These are phyloP conservation scores for Melanostigma gelatinosum DNA, from an alignment of 2,113 vertebrate species.

Conservation along the genomic window DNA sequence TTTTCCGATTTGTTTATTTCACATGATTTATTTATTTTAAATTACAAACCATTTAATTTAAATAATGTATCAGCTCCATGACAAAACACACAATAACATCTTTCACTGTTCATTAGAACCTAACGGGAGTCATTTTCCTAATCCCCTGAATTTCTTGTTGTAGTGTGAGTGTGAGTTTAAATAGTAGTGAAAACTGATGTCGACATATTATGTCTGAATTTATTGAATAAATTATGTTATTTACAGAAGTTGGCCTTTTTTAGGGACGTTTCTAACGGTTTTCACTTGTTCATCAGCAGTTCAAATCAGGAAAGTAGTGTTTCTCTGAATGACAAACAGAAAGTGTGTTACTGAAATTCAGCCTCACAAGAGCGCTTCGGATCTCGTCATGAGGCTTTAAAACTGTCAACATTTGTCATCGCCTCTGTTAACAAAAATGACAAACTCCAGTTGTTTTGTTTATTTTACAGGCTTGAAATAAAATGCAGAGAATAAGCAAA, in stretches of 20 bases:
- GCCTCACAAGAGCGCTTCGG: constrained; percentile 23
- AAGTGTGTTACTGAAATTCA: constrained; percentile 21
- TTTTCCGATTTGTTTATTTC: background rate
- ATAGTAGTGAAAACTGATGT: background rate
- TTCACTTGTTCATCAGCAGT: background rate
- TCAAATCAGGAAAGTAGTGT: constrained; percentile 14
- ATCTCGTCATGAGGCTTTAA: constrained; percentile 41
- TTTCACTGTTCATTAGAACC: background rate
- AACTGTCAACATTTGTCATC: constrained; percentile 53
- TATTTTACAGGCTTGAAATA: constrained; percentile 43
- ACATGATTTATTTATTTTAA: background rate
- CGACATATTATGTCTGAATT: background rate
- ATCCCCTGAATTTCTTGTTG: background rate
- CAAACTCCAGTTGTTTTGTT: constrained; percentile 9
- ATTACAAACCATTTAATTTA: background rate
- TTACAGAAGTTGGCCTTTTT: background rate
- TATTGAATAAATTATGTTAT: background rate
- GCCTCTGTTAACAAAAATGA: constrained; percentile 37
- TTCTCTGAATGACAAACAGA: constrained; percentile 49
- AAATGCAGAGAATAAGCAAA: constrained; percentile 46
- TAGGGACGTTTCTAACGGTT: background rate
- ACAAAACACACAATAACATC: background rate
- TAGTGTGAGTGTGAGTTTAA: constrained; percentile 27
- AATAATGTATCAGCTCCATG: background rate
- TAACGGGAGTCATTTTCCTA: background rate